A percentile compares a stretch with the other conserved stretches of the same genome.
Evolutionary conservation across 2,888 invertebrate genomes (phyloP).

Genomic region (Drosophila mulleri): DNA sequence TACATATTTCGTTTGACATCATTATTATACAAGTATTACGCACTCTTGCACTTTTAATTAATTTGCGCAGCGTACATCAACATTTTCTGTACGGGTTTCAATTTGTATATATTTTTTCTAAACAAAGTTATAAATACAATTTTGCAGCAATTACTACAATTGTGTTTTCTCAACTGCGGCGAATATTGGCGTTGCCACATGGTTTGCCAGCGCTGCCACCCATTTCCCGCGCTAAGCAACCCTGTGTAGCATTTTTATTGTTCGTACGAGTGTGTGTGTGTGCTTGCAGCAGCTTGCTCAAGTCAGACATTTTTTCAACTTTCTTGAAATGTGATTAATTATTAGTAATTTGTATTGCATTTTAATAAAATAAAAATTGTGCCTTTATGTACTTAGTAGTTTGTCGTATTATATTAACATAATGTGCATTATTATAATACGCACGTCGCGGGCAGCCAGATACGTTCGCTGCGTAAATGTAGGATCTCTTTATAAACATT

Average conservation of each 20-base stretch:
- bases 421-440: slow-evolving; percentile 4
- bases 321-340: slow-evolving; percentile 6
- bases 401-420: not conserved
- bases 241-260: slow-evolving; percentile 37
- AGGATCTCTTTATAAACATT: slow-evolving; percentile 13
- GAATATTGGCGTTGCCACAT: slow-evolving; percentile 49
- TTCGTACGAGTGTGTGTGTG: not conserved
- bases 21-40: not conserved
- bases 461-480: slow-evolving; percentile 24
- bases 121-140: slow-evolving; percentile 22
- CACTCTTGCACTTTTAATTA: not conserved
- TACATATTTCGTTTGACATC: slow-evolving; percentile 8
- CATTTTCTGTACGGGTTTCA: not conserved
- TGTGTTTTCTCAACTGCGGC: slow-evolving; percentile 57
- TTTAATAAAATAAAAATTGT: not conserved
- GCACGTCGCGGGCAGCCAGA: not conserved
- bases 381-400: not conserved
- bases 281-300: not conserved
- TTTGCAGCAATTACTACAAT: slow-evolving; percentile 10
- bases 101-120: not conserved
- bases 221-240: slow-evolving; percentile 31
- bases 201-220: slow-evolving; percentile 16
- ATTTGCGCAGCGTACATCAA: not conserved
- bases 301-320: slow-evolving; percentile 1
- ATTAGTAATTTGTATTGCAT: not conserved